These are phyloP conservation scores for Emydura subglobosa DNA, from an alignment of 2,113 vertebrate genomes.

Conservation along the genomic window DNA sequence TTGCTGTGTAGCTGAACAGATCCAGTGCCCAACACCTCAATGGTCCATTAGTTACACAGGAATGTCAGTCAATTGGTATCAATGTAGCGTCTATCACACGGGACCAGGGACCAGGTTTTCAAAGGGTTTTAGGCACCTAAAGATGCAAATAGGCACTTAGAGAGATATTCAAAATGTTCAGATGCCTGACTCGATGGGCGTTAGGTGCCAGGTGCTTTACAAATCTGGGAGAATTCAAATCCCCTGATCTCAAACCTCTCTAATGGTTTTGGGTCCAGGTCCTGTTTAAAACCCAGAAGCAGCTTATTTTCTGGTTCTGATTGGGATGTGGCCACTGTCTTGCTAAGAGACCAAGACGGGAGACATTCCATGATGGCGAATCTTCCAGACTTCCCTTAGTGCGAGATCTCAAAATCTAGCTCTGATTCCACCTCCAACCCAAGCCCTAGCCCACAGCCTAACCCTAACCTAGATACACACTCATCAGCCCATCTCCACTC, in stretches of 20 bases:
- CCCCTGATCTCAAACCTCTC: background rate
- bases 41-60: background rate
- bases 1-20: background rate
- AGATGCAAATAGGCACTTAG: background rate
- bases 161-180: background rate
- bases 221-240: background rate
- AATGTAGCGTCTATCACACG: background rate
- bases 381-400: background rate
- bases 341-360: background rate
- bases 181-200: background rate
- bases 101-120: background rate
- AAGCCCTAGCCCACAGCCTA: background rate
- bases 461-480: fast-evolving
- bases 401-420: background rate
- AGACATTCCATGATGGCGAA: background rate
- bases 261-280: background rate
- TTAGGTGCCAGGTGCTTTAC: background rate
- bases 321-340: background rate
- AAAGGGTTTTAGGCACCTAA: background rate
- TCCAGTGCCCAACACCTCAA: background rate
- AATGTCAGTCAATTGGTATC: background rate
- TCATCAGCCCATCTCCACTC: background rate
- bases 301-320: background rate
- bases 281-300: background rate
- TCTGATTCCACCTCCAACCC: fast-evolving